A percentile compares a stretch with the other conserved stretches of the same genome.
phyloP scores from a whole-genome alignment of 2,888 invertebrate genomes.

The Nomada ferruginata region DNA sequence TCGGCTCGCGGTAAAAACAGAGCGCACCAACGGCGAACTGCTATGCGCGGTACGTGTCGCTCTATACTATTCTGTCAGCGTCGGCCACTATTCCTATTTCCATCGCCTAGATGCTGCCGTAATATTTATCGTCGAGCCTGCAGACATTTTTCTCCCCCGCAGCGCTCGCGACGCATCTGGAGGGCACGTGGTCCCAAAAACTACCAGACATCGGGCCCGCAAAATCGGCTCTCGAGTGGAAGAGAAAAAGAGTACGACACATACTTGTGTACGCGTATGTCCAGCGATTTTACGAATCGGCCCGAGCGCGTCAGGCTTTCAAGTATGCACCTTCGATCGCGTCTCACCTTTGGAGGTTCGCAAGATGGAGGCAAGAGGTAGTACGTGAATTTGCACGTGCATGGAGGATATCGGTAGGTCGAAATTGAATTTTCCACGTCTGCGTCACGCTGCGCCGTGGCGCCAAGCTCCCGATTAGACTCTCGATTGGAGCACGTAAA shows the following conservation, averaged over 20 bases:
- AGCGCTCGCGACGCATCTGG: conserved; percentile 64
- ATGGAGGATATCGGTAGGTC: background rate
- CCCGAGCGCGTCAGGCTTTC: too few relatives aligned
- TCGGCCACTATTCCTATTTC: background rate
- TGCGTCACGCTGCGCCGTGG: background rate
- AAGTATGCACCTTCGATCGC: conserved; percentile 14
- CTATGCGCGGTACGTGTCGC: too few relatives aligned
- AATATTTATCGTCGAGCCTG: conserved; percentile 9
- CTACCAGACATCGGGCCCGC: background rate
- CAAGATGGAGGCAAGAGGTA: background rate
- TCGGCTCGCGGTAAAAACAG: background rate
- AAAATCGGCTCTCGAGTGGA: background rate
- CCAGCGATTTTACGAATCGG: too few relatives aligned
- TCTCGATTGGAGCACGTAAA: background rate
- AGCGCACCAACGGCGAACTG: background rate
- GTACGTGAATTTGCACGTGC: background rate
- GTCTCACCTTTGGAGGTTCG: conserved; percentile 48
- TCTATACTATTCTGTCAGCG: too few relatives aligned
- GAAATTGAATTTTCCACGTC: conserved; percentile 35
- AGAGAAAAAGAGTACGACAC: too few relatives aligned
- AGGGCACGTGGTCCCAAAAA: conserved; percentile 58
- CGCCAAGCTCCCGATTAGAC: background rate
- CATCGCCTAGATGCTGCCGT: background rate
- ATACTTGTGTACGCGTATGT: too few relatives aligned
- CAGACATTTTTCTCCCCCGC: conserved; percentile 13